Evolutionary conservation across 2,888 invertebrate genomes (phyloP).

Genomic region (Drosophila subsilvestris): DNA sequence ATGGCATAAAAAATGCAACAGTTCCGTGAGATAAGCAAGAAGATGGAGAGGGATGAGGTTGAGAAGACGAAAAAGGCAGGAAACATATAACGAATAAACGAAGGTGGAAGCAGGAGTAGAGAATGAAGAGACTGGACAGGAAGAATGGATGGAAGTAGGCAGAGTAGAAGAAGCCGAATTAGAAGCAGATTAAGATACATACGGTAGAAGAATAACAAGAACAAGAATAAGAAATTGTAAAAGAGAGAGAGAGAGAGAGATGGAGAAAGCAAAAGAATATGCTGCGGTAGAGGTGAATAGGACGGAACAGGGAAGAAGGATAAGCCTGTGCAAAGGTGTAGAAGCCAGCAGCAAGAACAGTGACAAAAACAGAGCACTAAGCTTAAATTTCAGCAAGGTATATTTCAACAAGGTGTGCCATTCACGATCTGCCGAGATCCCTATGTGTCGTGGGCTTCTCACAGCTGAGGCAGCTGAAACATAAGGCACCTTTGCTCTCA

Average conservation of each 20-base stretch:
- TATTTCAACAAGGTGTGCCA: too few relatives aligned
- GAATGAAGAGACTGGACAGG: constrained; percentile 8
- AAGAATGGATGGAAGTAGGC: constrained; percentile 18
- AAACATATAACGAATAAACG: constrained; percentile 13
- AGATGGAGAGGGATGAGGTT: constrained; percentile 27
- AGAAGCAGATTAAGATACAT: neutral
- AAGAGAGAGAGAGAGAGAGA: neutral
- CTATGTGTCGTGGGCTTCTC: too few relatives aligned
- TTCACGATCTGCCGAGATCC: too few relatives aligned
- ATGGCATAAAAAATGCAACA: constrained; percentile 77
- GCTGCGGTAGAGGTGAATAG: neutral
- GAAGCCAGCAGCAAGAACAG: neutral
- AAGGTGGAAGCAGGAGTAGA: constrained; percentile 16
- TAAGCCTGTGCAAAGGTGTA: too few relatives aligned
- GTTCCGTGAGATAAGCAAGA: constrained; percentile 61
- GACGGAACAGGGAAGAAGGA: neutral
- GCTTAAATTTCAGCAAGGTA: constrained; percentile 19
- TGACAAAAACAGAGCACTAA: neutral
- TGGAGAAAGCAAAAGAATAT: too few relatives aligned
- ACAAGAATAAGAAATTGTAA: neutral
- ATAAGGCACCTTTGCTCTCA: too few relatives aligned
- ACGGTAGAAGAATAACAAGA: neutral
- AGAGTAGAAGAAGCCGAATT: neutral
- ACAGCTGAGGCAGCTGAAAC: too few relatives aligned
- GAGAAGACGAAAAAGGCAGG: neutral